phyloP scores from a whole-genome alignment of 2,797 vertebrate species.

The Xiphophorus birchmanni region DNA sequence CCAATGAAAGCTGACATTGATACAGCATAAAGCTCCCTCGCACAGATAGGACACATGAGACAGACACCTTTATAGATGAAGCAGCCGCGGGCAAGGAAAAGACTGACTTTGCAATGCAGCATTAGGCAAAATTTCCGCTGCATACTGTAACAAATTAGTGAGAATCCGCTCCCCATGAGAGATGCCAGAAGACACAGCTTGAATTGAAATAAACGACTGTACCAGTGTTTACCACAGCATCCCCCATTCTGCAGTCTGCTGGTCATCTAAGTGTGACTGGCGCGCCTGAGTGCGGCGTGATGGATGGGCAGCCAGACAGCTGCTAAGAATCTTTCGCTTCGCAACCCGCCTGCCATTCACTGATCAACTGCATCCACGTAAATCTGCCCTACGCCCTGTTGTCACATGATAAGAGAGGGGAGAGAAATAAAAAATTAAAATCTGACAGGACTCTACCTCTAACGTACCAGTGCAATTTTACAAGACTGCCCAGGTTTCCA shows the following conservation, averaged over 20 bases:
- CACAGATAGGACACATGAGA: constrained; percentile 65
- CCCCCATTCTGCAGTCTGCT: constrained; percentile 53
- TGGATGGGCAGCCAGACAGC: constrained; percentile 78
- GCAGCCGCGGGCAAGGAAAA: constrained; percentile 64
- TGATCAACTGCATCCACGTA: constrained; percentile 71
- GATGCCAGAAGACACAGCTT: constrained; percentile 53
- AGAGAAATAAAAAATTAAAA: constrained; percentile 22
- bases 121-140: constrained; percentile 72
- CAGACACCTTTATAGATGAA: constrained; percentile 62
- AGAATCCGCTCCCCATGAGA: constrained; percentile 65
- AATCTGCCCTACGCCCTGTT: constrained; percentile 64
- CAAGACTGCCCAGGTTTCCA: constrained; percentile 28
- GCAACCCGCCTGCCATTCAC: constrained; percentile 65
- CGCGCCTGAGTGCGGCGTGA: constrained; percentile 64
- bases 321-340: constrained; percentile 79
- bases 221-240: constrained; percentile 63
- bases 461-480: constrained; percentile 31
- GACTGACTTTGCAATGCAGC: constrained; percentile 69
- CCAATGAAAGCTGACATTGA: constrained; percentile 68
- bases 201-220: constrained; percentile 79
- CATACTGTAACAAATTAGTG: constrained; percentile 74
- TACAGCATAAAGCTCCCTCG: constrained; percentile 51
- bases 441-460: constrained; percentile 24
- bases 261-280: constrained; percentile 75
- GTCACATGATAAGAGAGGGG: constrained; percentile 48